Conservation (phyloP, 2,113 vertebrate genomes). For the Balaeniceps rex region DNA sequence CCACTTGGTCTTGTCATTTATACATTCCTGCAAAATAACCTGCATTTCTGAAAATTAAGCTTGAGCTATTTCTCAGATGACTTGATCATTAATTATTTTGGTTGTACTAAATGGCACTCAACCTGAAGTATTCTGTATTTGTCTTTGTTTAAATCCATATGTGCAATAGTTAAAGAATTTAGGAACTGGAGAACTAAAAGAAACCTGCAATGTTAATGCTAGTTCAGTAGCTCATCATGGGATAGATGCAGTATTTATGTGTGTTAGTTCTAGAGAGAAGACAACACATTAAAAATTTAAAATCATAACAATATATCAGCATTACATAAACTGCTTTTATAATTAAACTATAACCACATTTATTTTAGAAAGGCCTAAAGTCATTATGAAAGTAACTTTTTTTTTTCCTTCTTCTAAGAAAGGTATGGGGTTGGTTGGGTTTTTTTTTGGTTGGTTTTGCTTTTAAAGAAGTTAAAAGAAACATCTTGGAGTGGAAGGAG, state of each 20-base stretch:
- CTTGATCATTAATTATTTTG: background rate
- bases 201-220: background rate
- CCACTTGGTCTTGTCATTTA: slow-evolving; percentile 22
- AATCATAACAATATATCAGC: background rate
- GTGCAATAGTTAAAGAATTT: background rate
- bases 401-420: background rate
- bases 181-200: background rate
- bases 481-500: background rate
- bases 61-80: background rate
- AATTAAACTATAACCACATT: background rate
- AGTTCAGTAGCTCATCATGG: background rate
- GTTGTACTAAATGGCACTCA: background rate
- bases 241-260: slow-evolving; percentile 27
- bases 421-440: background rate
- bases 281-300: background rate
- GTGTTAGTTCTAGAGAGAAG: slow-evolving; percentile 9
- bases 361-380: background rate
- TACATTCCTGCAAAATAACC: slow-evolving; percentile 4
- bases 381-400: background rate
- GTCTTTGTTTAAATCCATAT: background rate
- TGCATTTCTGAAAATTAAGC: slow-evolving; percentile 14
- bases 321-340: slow-evolving; percentile 12
- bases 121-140: background rate
- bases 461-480: background rate
- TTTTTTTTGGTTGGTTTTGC: background rate